phyloP scores from a whole-genome alignment of 1,140 invertebrate species.

The Sitodiplosis mosellana region DNA sequence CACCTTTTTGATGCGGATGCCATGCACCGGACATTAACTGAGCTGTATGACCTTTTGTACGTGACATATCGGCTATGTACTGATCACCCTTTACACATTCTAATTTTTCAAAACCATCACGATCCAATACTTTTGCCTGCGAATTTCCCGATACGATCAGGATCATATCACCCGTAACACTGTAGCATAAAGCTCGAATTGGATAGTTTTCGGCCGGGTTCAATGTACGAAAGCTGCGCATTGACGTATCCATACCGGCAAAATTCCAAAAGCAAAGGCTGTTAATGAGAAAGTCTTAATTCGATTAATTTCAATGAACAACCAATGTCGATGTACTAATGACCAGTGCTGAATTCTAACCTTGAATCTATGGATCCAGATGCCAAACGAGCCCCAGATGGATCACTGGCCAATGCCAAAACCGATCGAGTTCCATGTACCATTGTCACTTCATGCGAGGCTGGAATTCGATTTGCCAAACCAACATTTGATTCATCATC shows the following conservation, averaged over 20 bases:
- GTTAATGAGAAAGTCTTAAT: conserved; percentile 28
- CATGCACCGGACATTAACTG: conserved; percentile 79
- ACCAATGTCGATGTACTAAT: too few species aligned
- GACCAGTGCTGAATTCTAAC: too few species aligned
- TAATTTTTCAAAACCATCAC: conserved; percentile 88
- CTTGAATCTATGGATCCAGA: conserved; percentile 76
- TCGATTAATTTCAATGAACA: too few species aligned
- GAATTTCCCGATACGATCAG: conserved; percentile 81
- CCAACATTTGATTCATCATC: conserved; percentile 31
- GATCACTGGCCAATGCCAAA: conserved; percentile 74
- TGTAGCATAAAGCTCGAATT: conserved; percentile 80
- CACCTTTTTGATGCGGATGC: conserved; percentile 80
- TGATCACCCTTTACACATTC: conserved; percentile 96
- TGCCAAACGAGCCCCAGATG: conserved; percentile 77
- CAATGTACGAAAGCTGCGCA: conserved; percentile 79
- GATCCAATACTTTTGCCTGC: conserved; percentile 84
- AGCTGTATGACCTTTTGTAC: conserved; percentile 91
- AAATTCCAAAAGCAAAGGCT: conserved; percentile 97
- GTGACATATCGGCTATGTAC: conserved; percentile 85
- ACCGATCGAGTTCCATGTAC: conserved; percentile 73
- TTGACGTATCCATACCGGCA: conserved; percentile 85
- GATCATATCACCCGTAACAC: conserved; percentile 83
- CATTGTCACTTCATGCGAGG: conserved; percentile 62
- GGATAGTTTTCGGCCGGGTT: conserved; percentile 91
- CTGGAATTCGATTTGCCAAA: conserved; percentile 49